These are phyloP conservation scores for Melanostoma scalare DNA, from an alignment of 2,888 invertebrate genomes.

Conservation along the genomic window DNA sequence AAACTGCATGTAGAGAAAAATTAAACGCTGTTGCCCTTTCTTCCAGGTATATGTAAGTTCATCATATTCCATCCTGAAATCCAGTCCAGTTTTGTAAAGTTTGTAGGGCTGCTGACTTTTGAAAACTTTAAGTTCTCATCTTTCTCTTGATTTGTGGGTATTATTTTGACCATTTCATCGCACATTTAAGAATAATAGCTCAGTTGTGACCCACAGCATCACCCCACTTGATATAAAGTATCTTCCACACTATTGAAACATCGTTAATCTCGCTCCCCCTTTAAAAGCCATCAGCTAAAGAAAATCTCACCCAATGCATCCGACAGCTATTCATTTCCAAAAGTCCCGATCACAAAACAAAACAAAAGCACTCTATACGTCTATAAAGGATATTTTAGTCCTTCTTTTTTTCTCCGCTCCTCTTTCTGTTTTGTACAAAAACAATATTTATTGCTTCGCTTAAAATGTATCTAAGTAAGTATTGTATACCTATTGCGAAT, in stretches of 20 bases:
- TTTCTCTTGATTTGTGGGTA: too few species aligned
- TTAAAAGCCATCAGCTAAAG: conserved; percentile 30
- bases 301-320: conserved; percentile 34
- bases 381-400: conserved; percentile 38
- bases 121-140: too few species aligned
- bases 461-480: conserved; percentile 49
- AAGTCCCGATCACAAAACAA: conserved; percentile 51
- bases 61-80: too few species aligned
- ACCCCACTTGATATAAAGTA: background rate
- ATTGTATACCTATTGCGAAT: conserved; percentile 16
- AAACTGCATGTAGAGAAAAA: too few species aligned
- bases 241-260: background rate
- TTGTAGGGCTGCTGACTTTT: too few species aligned
- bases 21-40: too few species aligned
- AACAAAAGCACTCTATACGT: conserved; percentile 27
- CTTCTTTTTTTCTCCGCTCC: conserved; percentile 5
- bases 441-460: conserved; percentile 65
- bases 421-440: conserved; percentile 21
- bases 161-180: too few species aligned
- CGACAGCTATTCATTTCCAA: conserved; percentile 62
- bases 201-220: too few species aligned
- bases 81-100: too few species aligned
- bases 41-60: too few species aligned
- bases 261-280: conserved; percentile 36
- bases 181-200: too few species aligned